A percentile compares a stretch with the other conserved stretches of the same genome.
phyloP scores from a whole-genome alignment of 1,140 invertebrate genomes.

The Drepana arcuata region DNA sequence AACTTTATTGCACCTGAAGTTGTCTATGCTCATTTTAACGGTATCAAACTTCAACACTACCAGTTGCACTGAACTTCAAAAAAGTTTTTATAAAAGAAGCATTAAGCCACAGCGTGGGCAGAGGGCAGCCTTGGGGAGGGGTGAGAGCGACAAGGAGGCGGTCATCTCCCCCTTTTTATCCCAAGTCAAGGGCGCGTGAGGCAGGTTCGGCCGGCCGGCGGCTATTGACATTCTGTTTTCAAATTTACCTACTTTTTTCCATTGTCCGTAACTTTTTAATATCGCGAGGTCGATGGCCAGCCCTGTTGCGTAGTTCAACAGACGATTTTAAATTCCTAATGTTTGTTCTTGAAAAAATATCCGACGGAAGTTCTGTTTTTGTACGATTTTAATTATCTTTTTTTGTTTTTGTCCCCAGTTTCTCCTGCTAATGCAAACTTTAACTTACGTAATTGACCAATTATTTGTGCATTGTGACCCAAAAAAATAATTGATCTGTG shows the following conservation, averaged over 20 bases:
- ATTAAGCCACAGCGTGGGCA: slow-evolving; percentile 28
- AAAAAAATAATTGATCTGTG: no score
- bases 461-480: no score
- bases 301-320: slow-evolving; percentile 26
- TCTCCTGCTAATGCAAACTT: no score
- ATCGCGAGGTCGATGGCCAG: slow-evolving; percentile 44
- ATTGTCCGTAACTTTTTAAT: slow-evolving; percentile 67
- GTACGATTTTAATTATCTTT: no score
- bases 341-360: no score
- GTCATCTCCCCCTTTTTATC: slow-evolving; percentile 60
- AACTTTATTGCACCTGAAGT: no score
- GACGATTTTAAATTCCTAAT: no score
- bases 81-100: slow-evolving; percentile 33
- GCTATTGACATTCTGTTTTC: slow-evolving; percentile 69
- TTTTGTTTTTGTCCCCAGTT: no score
- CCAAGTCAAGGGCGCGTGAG: slow-evolving; percentile 67
- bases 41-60: slow-evolving; percentile 14
- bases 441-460: no score
- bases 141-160: slow-evolving; percentile 14
- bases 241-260: slow-evolving; percentile 63
- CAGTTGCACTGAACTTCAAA: slow-evolving; percentile 24
- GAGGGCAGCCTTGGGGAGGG: slow-evolving; percentile 16
- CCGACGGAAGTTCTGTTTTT: no score
- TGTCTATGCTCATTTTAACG: no score
- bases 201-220: slow-evolving; percentile 63